Evolutionary conservation across 2,797 vertebrate genomes (phyloP).

Genomic region (Meda fulgida): DNA sequence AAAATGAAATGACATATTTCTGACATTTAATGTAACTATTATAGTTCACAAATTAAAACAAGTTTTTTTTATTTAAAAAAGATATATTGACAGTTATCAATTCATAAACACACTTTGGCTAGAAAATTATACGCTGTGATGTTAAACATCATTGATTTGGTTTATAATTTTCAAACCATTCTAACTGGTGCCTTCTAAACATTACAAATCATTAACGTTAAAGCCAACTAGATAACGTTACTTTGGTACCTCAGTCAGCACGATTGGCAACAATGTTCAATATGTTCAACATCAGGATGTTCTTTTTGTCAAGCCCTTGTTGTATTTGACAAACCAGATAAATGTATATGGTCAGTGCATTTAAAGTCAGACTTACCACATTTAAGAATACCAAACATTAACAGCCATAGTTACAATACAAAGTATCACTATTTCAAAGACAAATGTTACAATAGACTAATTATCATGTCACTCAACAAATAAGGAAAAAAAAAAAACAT

Average conservation of each 20-base stretch:
- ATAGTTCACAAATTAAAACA: not conserved
- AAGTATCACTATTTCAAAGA: not conserved
- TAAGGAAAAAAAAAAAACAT: not conserved
- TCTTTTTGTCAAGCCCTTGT: not conserved
- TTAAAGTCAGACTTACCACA: not conserved
- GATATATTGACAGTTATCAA: not conserved
- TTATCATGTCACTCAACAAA: not conserved
- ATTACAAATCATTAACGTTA: not conserved
- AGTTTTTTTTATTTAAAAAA: not conserved
- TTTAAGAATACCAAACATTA: not conserved
- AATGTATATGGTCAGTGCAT: not conserved
- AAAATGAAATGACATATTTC: not conserved
- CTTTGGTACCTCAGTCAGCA: not conserved
- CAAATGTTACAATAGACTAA: not conserved
- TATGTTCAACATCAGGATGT: not conserved
- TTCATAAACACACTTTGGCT: not conserved
- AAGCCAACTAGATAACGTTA: not conserved
- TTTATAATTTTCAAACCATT: not conserved
- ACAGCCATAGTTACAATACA: not conserved
- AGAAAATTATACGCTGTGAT: not conserved
- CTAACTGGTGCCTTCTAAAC: not conserved
- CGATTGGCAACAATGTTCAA: not conserved
- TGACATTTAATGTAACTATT: not conserved
- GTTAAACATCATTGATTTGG: not conserved
- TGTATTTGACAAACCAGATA: not conserved